Base-by-base conservation (phyloP, 2,888 invertebrate genomes). In the Yponomeuta evonymella region DNA sequence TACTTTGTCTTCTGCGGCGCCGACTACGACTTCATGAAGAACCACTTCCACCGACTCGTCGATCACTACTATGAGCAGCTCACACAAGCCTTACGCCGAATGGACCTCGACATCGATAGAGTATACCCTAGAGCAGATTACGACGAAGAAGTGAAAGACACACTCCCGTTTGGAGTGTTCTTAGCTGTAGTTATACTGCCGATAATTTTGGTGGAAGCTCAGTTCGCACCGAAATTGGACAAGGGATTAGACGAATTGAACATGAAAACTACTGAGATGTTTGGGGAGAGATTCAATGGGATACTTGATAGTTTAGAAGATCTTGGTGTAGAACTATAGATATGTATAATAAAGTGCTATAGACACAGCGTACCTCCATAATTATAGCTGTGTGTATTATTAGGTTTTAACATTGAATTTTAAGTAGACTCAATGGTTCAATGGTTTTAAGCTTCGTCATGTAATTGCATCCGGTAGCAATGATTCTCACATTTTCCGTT, bases 1-100 rank as follows among this genome's bases (percentile, higher is more conserved):
- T 87, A 87, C 78, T 83, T 88, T 74, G 81, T 88, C 70, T 82
- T 84, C 76, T 75, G 82, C 2, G 83, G 87, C 43, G 80, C 88
- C 0, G 88, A 87, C 74, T 80, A 80, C 63, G 73, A 79, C 73
- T 88, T 89, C 79, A 77, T 89, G 1, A 76, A 74, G 8, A 70
- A 77, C 11, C 73, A 83, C 76, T 81, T 75, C 73, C 68, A 76
- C 10, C 72, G 71, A 58, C 75, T 84, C 23, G 65, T 83, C 1
- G 77, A 77, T 43, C 75, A 79, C 29, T 86, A 86, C 75, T 79
- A 81, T 71, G 10, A 72, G 2, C 76, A 81, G 71, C 78, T 88
- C 65, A 69, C 74, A 68, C 73, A 73, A 0, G 80, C 83, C 8
- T 73, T 87, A 72, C 72, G 68, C 15, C 76, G 78, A 48, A 73